Conservation (phyloP, 2,113 vertebrate genomes). For the Lophotis ruficrista region DNA sequence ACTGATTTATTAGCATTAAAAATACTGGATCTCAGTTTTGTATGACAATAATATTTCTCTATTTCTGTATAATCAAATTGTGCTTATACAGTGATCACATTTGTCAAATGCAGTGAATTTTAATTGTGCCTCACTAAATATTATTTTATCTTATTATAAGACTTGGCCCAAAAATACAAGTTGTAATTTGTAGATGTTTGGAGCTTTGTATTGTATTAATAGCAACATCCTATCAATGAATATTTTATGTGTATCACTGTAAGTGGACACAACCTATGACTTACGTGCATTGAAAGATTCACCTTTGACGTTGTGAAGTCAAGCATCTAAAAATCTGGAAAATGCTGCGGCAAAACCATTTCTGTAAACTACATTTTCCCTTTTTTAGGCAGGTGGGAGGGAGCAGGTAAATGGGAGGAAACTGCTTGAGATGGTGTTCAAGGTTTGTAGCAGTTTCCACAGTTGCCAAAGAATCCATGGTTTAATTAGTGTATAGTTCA, state of each 20-base stretch:
- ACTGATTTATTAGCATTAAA: background rate
- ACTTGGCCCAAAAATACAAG: background rate
- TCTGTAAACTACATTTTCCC: background rate
- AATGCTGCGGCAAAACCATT: background rate
- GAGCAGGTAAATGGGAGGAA: background rate
- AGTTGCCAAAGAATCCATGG: background rate
- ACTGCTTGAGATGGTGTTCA: background rate
- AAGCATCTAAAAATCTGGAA: background rate
- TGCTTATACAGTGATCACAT: background rate
- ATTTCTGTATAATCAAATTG: background rate
- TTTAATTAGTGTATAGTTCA: background rate
- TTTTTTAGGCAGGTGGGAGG: background rate
- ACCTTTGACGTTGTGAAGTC: background rate
- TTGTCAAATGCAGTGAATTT: background rate
- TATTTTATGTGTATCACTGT: background rate
- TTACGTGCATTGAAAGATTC: fast-evolving
- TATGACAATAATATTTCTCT: background rate
- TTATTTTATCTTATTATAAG: background rate
- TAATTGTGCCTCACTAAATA: background rate
- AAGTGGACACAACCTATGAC: background rate
- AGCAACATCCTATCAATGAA: background rate
- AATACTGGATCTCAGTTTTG: background rate
- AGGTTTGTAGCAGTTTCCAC: background rate
- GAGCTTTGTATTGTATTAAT: background rate
- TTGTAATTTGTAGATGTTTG: background rate